A percentile compares a stretch with the other conserved stretches of the same genome.
Conservation (phyloP, 2,888 invertebrate genomes). For the Zaprionus obscuricornis region DNA sequence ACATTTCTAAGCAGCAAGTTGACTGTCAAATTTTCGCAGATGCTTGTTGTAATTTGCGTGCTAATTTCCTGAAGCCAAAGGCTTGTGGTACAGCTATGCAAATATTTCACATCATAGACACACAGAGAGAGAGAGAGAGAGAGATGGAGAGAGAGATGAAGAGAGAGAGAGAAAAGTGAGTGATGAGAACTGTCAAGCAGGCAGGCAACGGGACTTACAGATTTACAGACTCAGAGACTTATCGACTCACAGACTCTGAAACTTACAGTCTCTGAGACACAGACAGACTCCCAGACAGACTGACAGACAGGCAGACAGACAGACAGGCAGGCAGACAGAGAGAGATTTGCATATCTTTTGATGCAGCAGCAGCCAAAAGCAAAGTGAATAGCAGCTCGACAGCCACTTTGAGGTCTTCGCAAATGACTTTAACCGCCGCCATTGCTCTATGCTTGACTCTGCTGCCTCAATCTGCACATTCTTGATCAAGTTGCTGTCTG, state of each 20-base stretch:
- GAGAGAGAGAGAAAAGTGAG: no score
- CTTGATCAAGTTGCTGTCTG: no score
- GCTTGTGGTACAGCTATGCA: constrained; percentile 50
- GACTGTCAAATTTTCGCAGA: neutral
- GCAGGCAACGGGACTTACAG: no score
- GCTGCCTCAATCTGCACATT: neutral
- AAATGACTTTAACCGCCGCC: constrained; percentile 24
- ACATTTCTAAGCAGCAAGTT: constrained; percentile 37
- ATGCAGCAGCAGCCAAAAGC: constrained; percentile 36
- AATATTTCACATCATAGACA: constrained; percentile 47
- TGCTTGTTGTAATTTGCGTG: constrained; percentile 63
- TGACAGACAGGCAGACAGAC: neutral
- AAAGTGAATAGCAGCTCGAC: constrained; percentile 42
- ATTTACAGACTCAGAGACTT: no score
- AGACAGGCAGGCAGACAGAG: neutral
- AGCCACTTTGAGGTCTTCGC: constrained; percentile 43
- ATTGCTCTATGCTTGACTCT: no score
- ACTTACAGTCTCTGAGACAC: no score
- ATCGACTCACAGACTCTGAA: no score
- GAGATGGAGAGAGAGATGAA: neutral
- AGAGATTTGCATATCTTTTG: constrained; percentile 64
- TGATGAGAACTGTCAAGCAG: no score
- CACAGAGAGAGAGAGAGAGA: neutral
- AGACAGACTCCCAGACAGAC: neutral
- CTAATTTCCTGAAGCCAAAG: constrained; percentile 60